Base-by-base conservation (phyloP, 2,113 vertebrate genomes). In the Tursiops truncatus region DNA sequence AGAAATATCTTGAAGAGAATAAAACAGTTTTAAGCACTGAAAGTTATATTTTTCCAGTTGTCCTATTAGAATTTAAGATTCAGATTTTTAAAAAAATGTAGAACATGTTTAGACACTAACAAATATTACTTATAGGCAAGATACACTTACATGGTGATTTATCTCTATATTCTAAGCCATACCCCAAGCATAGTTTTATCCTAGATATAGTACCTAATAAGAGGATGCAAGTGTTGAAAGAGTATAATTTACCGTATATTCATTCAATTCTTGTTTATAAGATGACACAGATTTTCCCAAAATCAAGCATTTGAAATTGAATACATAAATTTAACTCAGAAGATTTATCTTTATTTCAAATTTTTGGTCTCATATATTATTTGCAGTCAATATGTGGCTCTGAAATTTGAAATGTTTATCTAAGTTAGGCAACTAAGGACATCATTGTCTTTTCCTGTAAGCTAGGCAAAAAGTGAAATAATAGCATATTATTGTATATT, bases 21-120 rank as follows among this genome's bases (percentile, higher is more conserved):
- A 91, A 97, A 98, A 97, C 91, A 96, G 88, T 56, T 17, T 91
- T 89, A 88, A 70, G 65, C 44, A 94, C 28, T 63, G 90, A 83
- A 81, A 84, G 70, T 83, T 41, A 93, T 28, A 17, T 95, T 85
- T 89, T 63, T 79, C 1, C 47, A 81, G 79, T 65, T 97, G 92
- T 38, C 21, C 31, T 74, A 63, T 15, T 89, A 84, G 33, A 79
- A 79, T 94, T 62, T 41, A 81, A 80, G 18, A 36, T 8, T 60
- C 60, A 73, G 3, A 63, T 18, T 47, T 44, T 58, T 58, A 60
- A 28, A 7, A 56, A 11, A 13, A 93, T 53, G 28, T 26, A 93
- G 18, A 80, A 65, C 36, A 90, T 81, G 31, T 47, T 90, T 83
- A 95, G 21, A 73, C 3, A 56, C 18, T 56, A 90, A 90, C 68